Percentiles rank a stretch among this genome's conserved stretches.
Conservation (phyloP, 2,797 vertebrate genomes). For the Galago senegalensis region DNA sequence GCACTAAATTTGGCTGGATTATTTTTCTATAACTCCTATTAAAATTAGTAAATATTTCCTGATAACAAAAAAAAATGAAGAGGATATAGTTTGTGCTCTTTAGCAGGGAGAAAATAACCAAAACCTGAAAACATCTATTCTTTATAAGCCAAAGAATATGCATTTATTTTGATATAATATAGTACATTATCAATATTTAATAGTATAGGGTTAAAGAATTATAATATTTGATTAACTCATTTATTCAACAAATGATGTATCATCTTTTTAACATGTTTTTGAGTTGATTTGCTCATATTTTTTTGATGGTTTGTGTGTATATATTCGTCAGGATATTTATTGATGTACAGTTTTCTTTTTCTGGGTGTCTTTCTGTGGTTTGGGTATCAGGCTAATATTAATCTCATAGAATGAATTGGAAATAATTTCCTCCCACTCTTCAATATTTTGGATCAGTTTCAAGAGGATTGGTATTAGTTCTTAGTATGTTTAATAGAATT, state of each 20-base stretch:
- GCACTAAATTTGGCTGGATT: background rate
- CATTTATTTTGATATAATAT: conserved; percentile 9
- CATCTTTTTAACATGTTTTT: background rate
- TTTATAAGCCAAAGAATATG: background rate
- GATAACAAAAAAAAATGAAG: background rate
- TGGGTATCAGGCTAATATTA: background rate
- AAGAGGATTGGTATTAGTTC: background rate
- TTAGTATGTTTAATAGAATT: background rate
- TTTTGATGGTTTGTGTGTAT: background rate
- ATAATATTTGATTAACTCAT: background rate
- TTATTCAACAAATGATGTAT: background rate
- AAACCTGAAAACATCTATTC: background rate
- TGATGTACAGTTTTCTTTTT: background rate
- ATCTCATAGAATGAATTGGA: background rate
- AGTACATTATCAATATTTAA: background rate
- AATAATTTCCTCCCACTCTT: background rate
- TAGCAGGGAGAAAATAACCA: background rate
- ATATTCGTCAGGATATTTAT: background rate
- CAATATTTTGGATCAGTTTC: background rate
- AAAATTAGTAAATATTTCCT: background rate
- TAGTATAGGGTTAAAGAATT: background rate
- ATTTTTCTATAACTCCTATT: conserved; percentile 9
- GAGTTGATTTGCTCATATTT: background rate
- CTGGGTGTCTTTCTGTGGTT: background rate
- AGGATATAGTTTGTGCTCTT: background rate